Conservation (phyloP, 2,113 vertebrate genomes). For the Stomatorhinus ivindoensis region DNA sequence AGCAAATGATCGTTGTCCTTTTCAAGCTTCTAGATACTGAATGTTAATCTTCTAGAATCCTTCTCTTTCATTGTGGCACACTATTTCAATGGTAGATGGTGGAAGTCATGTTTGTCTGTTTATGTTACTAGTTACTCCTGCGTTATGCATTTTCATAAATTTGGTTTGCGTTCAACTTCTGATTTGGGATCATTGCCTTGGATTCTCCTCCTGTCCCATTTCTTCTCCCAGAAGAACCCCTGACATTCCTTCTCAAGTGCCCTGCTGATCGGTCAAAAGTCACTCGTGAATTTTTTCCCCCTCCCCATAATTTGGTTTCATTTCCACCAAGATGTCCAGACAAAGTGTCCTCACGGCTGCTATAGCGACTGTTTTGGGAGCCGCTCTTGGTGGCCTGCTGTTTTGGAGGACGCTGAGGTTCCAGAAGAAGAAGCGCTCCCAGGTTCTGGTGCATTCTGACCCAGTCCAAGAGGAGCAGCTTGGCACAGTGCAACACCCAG, state of each 20-base stretch:
- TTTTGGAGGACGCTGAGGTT: constrained; percentile 66
- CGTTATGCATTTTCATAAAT: background rate
- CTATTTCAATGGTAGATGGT: background rate
- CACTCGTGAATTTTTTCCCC: background rate
- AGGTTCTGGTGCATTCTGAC: constrained; percentile 33
- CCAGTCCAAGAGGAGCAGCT: constrained; percentile 21
- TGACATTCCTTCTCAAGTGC: background rate
- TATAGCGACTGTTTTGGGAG: constrained; percentile 69
- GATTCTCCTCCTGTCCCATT: background rate
- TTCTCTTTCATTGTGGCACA: background rate
- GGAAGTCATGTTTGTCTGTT: background rate
- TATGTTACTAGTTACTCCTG: background rate
- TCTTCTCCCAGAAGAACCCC: background rate
- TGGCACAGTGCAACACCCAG: background rate
- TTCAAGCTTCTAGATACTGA: background rate
- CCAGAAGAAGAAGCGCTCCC: constrained; percentile 41
- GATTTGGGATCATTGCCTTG: background rate
- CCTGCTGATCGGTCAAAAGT: background rate
- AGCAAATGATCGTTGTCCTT: background rate
- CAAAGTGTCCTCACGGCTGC: constrained; percentile 65
- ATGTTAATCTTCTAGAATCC: background rate
- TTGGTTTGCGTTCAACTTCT: background rate
- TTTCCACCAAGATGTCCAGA: constrained; percentile 61
- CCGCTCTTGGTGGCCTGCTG: constrained; percentile 72
- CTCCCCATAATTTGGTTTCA: no score